Evolutionary conservation across 2,797 vertebrate genomes (phyloP).

Genomic region (Lutjanus campechanus): DNA sequence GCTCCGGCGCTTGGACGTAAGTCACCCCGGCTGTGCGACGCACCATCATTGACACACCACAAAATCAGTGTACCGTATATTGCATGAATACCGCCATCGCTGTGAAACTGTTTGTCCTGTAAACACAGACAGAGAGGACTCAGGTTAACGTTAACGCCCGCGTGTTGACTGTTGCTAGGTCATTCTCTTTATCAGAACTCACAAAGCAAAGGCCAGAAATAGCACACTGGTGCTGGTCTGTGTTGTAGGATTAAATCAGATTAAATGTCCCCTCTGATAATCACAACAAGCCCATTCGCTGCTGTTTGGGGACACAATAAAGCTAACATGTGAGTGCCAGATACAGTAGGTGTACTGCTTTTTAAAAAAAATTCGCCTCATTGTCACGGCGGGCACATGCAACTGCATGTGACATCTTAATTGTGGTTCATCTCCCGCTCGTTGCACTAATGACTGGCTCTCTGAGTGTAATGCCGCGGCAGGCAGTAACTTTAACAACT

Average conservation of each 20-base stretch:
- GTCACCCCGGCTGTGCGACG: constrained; percentile 50
- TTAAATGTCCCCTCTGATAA: constrained; percentile 67
- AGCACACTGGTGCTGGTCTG: constrained; percentile 52
- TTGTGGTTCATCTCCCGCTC: constrained; percentile 66
- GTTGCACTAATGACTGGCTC: constrained; percentile 77
- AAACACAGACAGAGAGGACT: constrained; percentile 29
- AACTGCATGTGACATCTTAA: constrained; percentile 56
- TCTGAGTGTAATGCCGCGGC: constrained; percentile 63
- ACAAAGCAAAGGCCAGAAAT: constrained; percentile 57
- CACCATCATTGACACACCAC: constrained; percentile 12
- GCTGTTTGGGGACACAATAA: constrained; percentile 36
- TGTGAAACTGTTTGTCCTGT: constrained; percentile 43
- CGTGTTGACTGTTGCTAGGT: constrained; percentile 42
- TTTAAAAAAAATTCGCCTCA: constrained; percentile 40
- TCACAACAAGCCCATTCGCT: constrained; percentile 49
- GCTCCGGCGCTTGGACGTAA: constrained; percentile 81
- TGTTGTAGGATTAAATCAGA: constrained; percentile 71
- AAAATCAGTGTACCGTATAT: neutral
- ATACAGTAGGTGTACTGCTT: constrained; percentile 24
- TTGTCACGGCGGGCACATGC: constrained; percentile 43
- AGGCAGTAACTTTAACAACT: constrained; percentile 77
- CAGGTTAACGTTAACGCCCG: constrained; percentile 24
- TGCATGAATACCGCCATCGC: neutral
- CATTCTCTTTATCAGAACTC: constrained; percentile 46
- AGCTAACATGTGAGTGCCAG: constrained; percentile 30